A percentile compares a stretch with the other conserved stretches of the same genome.
Conservation (phyloP, 2,797 vertebrate genomes). For the Galagoides demidoff region DNA sequence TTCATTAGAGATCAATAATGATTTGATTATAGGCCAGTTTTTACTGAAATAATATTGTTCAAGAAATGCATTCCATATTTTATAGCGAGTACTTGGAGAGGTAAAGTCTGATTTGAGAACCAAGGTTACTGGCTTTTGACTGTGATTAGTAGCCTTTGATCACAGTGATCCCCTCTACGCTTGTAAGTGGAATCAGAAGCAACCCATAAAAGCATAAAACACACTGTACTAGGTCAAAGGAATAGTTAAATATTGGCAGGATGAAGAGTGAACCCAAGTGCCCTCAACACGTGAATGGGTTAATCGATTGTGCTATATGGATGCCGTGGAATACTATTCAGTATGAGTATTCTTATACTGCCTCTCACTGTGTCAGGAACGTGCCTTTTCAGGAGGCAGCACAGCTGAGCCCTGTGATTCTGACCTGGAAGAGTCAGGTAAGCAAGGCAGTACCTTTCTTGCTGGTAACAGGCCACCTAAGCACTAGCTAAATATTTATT, state of each 20-base stretch:
- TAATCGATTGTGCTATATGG: too few species aligned
- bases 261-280: too few species aligned
- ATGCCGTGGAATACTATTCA: too few species aligned
- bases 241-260: not conserved
- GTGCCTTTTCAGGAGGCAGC: not conserved
- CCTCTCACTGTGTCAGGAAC: not conserved
- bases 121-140: not conserved
- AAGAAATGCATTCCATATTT: conserved; percentile 5
- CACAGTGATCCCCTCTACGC: not conserved
- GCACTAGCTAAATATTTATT: conserved; percentile 10
- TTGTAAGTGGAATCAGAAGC: conserved; percentile 12
- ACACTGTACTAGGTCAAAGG: not conserved
- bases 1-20: conserved; percentile 42
- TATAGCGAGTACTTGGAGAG: not conserved
- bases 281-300: too few species aligned
- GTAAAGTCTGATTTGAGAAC: not conserved
- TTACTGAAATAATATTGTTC: conserved; percentile 28
- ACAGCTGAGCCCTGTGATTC: not conserved
- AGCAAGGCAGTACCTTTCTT: not conserved
- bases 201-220: not conserved
- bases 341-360: too few species aligned
- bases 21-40: conserved; percentile 26
- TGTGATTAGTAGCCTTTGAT: not conserved
- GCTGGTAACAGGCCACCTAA: not conserved
- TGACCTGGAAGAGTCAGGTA: not conserved